These are phyloP conservation scores for Indri indri DNA, from an alignment of 2,113 vertebrate genomes.

Conservation along the genomic window DNA sequence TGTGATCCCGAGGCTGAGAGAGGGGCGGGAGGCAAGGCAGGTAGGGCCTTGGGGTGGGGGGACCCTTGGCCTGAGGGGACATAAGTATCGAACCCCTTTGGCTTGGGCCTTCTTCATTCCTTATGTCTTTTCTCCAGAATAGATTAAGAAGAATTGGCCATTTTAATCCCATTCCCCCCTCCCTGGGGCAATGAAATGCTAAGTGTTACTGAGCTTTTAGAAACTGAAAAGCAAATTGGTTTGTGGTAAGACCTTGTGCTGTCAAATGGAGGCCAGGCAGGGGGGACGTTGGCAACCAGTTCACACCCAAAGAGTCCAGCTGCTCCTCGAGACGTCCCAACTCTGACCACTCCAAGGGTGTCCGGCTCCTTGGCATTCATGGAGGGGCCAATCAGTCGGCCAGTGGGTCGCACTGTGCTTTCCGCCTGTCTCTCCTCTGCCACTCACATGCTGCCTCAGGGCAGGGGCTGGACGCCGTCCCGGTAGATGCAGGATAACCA, in stretches of 20 bases:
- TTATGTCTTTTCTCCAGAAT: background rate
- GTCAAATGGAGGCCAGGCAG: accelerated
- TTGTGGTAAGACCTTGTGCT: background rate
- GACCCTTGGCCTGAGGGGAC: background rate
- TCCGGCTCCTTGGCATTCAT: background rate
- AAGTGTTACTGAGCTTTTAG: background rate
- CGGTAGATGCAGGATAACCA: background rate
- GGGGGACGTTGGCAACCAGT: background rate
- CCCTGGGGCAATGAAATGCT: background rate
- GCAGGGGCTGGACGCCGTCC: background rate
- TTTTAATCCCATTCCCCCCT: background rate
- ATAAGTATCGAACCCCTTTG: background rate
- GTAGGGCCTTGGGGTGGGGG: background rate
- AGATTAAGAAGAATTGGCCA: background rate
- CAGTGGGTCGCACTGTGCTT: accelerated
- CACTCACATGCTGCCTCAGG: background rate
- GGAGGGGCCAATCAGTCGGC: background rate
- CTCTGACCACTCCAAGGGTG: background rate
- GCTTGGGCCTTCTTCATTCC: background rate
- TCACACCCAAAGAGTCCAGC: background rate
- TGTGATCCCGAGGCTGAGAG: accelerated
- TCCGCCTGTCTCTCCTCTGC: background rate
- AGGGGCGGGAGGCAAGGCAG: accelerated
- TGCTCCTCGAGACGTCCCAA: background rate
- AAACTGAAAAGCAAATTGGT: background rate